Evolutionary conservation across 2,797 vertebrate genomes (phyloP).

Genomic region (Australoheros facetus): DNA sequence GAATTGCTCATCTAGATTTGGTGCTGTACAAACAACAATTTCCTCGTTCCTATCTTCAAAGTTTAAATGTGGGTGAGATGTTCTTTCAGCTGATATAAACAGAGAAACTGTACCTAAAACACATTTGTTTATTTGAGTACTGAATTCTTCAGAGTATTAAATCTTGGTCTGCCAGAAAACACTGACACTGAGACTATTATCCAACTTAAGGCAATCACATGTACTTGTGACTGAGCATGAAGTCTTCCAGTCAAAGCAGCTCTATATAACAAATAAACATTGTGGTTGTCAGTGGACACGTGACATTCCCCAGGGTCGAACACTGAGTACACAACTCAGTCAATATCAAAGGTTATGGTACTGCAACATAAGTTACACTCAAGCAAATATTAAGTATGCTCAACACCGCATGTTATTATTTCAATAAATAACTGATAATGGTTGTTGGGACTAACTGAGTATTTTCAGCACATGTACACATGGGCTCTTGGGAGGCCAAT

Average conservation of each 20-base stretch:
- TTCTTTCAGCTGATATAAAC: background rate
- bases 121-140: no score
- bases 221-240: no score
- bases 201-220: no score
- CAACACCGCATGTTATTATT: background rate
- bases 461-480: no score
- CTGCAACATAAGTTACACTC: background rate
- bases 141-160: no score
- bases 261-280: no score
- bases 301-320: no score
- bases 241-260: no score
- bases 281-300: no score
- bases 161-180: no score
- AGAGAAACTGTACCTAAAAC: background rate
- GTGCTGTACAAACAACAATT: background rate
- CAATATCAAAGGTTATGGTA: background rate
- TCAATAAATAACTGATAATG: background rate
- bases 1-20: conserved; percentile 51
- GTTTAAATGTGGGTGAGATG: background rate
- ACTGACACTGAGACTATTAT: no score
- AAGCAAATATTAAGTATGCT: background rate
- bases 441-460: background rate
- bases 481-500: no score
- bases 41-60: conserved; percentile 37
- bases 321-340: background rate